Percentiles rank a stretch among this genome's conserved stretches.
Evolutionary conservation across 2,113 vertebrate species (phyloP).

Genomic region (Formicarius rufipectus): DNA sequence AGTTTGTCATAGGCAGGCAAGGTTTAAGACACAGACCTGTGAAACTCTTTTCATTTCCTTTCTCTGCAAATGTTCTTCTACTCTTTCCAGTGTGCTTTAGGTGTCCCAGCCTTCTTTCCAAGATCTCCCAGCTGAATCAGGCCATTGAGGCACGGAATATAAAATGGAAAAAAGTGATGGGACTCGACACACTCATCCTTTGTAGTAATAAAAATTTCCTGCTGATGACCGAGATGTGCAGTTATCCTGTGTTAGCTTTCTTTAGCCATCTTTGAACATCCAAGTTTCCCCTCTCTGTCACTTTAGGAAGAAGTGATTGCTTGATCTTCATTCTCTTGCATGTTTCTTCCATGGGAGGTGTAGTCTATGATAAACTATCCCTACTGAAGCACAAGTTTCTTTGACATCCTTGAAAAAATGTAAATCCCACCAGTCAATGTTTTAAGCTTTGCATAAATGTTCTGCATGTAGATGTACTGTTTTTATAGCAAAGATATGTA

Average conservation of each 20-base stretch:
- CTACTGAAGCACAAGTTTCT: neutral
- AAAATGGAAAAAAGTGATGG: neutral
- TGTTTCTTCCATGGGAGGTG: neutral
- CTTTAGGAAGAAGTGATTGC: neutral
- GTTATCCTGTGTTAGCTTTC: neutral
- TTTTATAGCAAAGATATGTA: neutral
- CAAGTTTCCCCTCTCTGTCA: neutral
- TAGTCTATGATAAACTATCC: neutral
- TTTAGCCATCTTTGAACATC: neutral
- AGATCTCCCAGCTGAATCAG: neutral
- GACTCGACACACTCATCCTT: neutral
- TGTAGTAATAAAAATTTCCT: neutral
- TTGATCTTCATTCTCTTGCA: neutral
- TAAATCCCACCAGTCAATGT: neutral
- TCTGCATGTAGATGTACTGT: neutral
- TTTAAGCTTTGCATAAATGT: neutral
- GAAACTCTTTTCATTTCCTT: neutral
- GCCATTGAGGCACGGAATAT: neutral
- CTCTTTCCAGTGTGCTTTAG: neutral
- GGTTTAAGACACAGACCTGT: neutral
- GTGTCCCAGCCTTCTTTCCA: neutral
- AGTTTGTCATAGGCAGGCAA: neutral
- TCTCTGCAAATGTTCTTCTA: neutral
- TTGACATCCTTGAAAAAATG: neutral
- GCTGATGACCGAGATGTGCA: neutral